Conservation (phyloP, 64 coral and sea anemone genomes). For the Trachythela sp. region DNA sequence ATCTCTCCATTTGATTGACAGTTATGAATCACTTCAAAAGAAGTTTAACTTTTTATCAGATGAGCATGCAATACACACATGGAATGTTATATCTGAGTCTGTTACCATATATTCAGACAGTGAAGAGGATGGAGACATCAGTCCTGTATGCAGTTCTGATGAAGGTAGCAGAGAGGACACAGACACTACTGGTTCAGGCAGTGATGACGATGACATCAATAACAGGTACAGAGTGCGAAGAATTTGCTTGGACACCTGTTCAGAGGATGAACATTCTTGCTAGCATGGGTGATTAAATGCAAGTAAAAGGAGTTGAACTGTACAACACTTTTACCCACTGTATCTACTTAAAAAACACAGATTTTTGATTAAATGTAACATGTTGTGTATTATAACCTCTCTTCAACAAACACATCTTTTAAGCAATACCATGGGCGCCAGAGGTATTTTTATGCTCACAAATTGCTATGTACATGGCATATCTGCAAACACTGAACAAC, state of each 20-base stretch:
- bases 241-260: not conserved
- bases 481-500: too few species aligned
- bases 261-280: not conserved
- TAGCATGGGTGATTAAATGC: not conserved
- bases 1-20: too few species aligned
- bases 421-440: too few species aligned
- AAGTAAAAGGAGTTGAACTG: not conserved
- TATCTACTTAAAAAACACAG: not conserved
- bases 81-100: not conserved
- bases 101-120: not conserved
- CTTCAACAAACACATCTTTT: too few species aligned
- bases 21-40: too few species aligned
- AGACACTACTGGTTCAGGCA: not conserved
- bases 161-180: not conserved
- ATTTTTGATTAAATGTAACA: too few species aligned
- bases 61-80: not conserved
- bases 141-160: not conserved
- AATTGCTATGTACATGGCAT: too few species aligned
- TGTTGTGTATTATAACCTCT: too few species aligned
- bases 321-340: not conserved
- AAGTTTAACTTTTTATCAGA: not conserved
- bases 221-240: not conserved
- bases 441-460: too few species aligned
- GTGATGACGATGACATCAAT: slow-evolving; percentile 12
- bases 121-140: not conserved